Evolutionary conservation across 2,888 invertebrate species (phyloP), one percentile per base, ranked within the genome.

Genomic region (Plagiodera versicolora): DNA sequence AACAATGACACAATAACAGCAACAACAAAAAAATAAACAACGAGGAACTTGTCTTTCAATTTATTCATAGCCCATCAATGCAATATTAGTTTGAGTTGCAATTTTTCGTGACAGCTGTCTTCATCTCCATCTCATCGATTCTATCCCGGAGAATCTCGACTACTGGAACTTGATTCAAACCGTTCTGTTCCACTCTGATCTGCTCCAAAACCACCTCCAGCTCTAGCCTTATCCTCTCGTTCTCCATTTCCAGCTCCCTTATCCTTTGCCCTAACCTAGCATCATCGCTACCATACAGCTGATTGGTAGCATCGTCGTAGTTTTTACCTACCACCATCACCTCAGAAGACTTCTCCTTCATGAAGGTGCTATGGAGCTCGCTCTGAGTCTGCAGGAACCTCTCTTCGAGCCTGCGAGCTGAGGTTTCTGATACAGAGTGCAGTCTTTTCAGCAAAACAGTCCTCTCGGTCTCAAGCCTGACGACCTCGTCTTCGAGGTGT

Each of bases 251-350:
- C 48, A 72, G 59, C 32, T 72, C 70, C 24, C 65, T 57, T 28
- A 70, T 66, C 5, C 70, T 55, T 51, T 72, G 69, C 24, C 63
- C 67, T 17, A 72, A 48, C 14, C 64, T 58, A n/a, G 66, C 61
- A 19, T 69, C 70, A 45, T 70, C 68, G 24, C 61, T 59, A 3
- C 59, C 62, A 44, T 57, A 69, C 48, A 71, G 57, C 55, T 71
- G 67, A 56, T 72, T 70, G 9, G 70, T 70, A 10, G 70, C 70
- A 20, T 70, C 69, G 47, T 71, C 69, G 32, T 53, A 63, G 18
- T 62, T 64, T 11, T 63, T 61, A 1, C 50, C 52, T 1, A 28
- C 17, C 0, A 58, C 39, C 1, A 67, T 39, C 16, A 60, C 54
- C 19, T 64, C 58, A 5, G 65, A 67, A 30, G 67, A 67, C 28